These are phyloP conservation scores for Drymodes brunneopygia DNA, from an alignment of 2,113 vertebrate species.

Conservation along the genomic window DNA sequence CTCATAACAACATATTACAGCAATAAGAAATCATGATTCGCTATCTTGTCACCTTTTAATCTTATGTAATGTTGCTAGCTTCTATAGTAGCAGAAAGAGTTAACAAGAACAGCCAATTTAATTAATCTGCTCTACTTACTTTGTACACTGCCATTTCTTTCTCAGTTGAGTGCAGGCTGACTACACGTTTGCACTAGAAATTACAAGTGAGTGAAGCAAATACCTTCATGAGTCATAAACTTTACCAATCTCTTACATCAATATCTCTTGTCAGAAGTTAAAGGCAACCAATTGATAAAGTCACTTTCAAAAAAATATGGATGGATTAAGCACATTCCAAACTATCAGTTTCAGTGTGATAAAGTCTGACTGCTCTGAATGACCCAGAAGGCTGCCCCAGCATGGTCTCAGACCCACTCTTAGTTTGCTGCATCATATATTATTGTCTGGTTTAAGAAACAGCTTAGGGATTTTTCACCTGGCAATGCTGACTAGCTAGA, in stretches of 20 bases:
- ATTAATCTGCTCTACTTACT: not conserved
- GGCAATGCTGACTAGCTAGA: not conserved
- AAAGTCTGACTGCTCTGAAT: not conserved
- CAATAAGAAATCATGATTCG: not conserved
- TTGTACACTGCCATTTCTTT: not conserved
- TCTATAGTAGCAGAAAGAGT: not conserved
- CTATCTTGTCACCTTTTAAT: not conserved
- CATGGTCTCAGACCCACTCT: not conserved
- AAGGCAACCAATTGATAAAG: not conserved
- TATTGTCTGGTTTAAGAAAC: not conserved
- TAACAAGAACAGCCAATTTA: not conserved
- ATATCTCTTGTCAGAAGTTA: not conserved
- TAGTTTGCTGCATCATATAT: not conserved
- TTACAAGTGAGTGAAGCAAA: not conserved
- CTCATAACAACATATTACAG: not conserved
- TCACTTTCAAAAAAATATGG: not conserved
- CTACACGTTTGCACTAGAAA: not conserved
- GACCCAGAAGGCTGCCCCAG: not conserved
- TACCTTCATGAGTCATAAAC: constrained; percentile 11
- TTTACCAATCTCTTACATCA: not conserved
- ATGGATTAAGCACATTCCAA: not conserved
- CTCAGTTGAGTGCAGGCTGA: not conserved
- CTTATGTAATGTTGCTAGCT: not conserved
- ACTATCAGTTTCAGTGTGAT: not conserved
- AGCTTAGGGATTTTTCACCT: not conserved